Evolutionary conservation across 2,797 vertebrate genomes (phyloP).

Genomic region (Synanceia verrucosa): DNA sequence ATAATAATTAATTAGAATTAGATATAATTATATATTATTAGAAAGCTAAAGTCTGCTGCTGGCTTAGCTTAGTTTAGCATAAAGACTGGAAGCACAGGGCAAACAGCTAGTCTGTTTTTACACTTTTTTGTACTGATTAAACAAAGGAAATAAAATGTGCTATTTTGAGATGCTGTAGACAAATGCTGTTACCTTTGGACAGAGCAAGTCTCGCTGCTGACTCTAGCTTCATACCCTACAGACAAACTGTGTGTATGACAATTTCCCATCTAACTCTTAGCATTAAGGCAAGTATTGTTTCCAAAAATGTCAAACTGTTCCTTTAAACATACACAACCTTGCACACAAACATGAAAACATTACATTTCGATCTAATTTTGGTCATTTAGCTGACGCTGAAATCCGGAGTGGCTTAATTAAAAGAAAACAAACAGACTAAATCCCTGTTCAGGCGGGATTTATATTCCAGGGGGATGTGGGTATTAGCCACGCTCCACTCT

Average conservation of each 20-base stretch:
- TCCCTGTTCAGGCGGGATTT: constrained; percentile 25
- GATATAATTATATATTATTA: neutral
- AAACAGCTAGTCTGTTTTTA: neutral
- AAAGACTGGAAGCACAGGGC: neutral
- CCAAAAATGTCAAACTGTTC: neutral
- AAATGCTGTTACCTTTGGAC: neutral
- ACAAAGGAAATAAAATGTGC: neutral
- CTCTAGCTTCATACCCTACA: neutral
- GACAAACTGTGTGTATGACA: accelerated
- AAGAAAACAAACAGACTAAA: constrained; percentile 23
- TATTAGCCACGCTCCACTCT: neutral
- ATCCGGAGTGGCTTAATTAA: constrained; percentile 27
- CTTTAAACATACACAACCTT: neutral
- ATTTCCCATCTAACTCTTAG: neutral
- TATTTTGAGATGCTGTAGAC: neutral
- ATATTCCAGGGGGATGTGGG: constrained; percentile 10
- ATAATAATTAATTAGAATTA: no score
- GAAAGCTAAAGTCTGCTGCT: neutral
- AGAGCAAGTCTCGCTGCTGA: neutral
- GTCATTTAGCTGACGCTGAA: constrained; percentile 4
- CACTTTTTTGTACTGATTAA: neutral
- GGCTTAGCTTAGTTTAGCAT: neutral
- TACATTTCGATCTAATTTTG: neutral
- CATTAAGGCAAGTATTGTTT: neutral
- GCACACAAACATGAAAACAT: neutral